A percentile compares a stretch with the other conserved stretches of the same genome.
phyloP scores from a whole-genome alignment of 2,888 invertebrate genomes.

The Craniophora ligustri region DNA sequence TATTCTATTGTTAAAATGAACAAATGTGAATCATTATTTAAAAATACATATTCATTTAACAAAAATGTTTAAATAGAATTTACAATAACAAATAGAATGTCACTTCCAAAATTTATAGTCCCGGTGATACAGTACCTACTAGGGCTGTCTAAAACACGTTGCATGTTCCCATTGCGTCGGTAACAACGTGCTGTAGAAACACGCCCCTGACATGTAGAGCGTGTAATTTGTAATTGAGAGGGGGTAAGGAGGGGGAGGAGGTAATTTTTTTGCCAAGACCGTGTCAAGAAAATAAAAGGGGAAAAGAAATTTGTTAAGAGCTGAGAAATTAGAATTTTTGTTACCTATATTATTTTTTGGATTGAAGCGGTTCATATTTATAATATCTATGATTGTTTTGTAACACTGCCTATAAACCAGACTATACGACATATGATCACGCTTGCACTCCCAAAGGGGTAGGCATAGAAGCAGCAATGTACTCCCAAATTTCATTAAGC shows the following conservation, averaged over 20 bases:
- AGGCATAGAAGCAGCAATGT: too few species aligned
- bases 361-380: too few species aligned
- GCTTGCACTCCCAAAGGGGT: too few species aligned
- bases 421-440: too few species aligned
- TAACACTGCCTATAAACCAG: too few species aligned
- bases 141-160: constrained; percentile 22
- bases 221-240: constrained; percentile 23
- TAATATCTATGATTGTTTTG: too few species aligned
- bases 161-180: constrained; percentile 21
- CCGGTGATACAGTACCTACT: neutral
- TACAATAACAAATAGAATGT: neutral
- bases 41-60: too few species aligned
- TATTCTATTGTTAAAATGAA: too few species aligned
- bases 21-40: too few species aligned
- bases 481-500: too few species aligned
- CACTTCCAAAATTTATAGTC: neutral
- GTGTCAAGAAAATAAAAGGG: neutral
- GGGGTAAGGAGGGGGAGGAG: constrained; percentile 15
- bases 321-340: neutral
- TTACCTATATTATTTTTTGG: neutral
- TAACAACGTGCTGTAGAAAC: constrained; percentile 25
- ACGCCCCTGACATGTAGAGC: constrained; percentile 27
- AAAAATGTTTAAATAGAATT: too few species aligned
- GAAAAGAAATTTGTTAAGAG: neutral
- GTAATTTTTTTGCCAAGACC: neutral